phyloP scores from a whole-genome alignment of 1,140 invertebrate species.

The Drosophila virilis region DNA sequence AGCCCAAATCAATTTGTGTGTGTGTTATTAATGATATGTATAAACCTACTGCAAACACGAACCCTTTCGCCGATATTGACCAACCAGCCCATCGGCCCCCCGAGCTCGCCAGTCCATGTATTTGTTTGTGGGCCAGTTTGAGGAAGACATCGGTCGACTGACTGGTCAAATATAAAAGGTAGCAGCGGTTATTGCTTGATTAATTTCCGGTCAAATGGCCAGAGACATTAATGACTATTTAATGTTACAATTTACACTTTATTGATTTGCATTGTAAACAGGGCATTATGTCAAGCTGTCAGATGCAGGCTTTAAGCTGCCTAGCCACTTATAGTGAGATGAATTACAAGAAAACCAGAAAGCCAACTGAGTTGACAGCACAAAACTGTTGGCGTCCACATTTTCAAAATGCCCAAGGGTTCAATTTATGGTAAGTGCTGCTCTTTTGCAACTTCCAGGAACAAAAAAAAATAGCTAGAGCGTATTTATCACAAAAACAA shows the following conservation, averaged over 20 bases:
- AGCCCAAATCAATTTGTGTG: slow-evolving; percentile 57
- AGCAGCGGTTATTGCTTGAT: slow-evolving; percentile 79
- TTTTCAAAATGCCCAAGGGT: background rate
- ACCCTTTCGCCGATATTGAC: slow-evolving; percentile 53
- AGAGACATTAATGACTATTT: slow-evolving; percentile 81
- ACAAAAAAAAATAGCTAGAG: background rate
- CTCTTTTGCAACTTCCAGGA: background rate
- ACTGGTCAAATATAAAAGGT: slow-evolving; percentile 77
- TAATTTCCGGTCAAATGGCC: slow-evolving; percentile 79
- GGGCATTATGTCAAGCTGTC: slow-evolving; percentile 72
- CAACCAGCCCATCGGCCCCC: background rate
- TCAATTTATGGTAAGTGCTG: background rate
- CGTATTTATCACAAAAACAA: too few relatives aligned
- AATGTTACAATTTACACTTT: slow-evolving; percentile 81
- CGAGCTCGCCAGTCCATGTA: background rate
- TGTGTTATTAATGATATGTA: slow-evolving; percentile 77
- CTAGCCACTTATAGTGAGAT: slow-evolving; percentile 13
- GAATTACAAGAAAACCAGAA: background rate
- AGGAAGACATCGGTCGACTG: slow-evolving; percentile 38
- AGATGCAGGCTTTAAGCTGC: slow-evolving; percentile 47
- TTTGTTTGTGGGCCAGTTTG: slow-evolving; percentile 23
- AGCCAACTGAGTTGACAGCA: background rate
- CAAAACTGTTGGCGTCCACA: background rate
- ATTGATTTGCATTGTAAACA: slow-evolving; percentile 71
- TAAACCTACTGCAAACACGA: slow-evolving; percentile 65